Conservation (phyloP, 2,888 invertebrate genomes). For the Andricus curvator region DNA sequence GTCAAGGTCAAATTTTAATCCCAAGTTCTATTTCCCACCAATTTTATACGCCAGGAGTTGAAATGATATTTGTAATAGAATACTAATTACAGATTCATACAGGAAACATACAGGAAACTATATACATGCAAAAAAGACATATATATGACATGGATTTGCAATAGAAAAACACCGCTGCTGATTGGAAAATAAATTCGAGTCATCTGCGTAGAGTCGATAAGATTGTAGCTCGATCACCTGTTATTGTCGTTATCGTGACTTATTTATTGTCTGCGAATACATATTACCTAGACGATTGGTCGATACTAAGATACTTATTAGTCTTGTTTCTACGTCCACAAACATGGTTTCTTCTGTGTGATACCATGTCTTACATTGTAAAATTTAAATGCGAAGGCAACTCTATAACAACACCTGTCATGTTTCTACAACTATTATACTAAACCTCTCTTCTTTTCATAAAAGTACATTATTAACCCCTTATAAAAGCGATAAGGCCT, state of each 20-base stretch:
- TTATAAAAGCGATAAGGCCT: background rate
- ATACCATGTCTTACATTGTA: background rate
- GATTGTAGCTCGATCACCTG: conserved; percentile 56
- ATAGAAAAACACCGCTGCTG: conserved; percentile 53
- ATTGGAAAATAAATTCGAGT: conserved; percentile 66
- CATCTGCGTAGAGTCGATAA: conserved; percentile 63
- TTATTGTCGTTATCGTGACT: conserved; percentile 57
- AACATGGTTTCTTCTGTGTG: background rate
- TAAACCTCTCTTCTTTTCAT: background rate
- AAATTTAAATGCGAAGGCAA: background rate
- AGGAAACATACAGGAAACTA: background rate
- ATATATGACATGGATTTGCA: conserved; percentile 43
- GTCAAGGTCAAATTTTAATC: background rate
- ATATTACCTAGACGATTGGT: conserved; percentile 48
- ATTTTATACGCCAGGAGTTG: background rate
- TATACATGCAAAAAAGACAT: background rate
- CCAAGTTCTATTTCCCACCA: no score
- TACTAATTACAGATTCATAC: background rate
- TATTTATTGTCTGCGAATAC: conserved; percentile 61
- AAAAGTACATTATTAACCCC: background rate
- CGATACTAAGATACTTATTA: conserved; percentile 23
- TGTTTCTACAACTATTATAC: background rate
- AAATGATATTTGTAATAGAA: background rate
- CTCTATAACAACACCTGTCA: background rate
- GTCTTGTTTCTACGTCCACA: background rate